These are phyloP conservation scores for Antheraea assamensis DNA, from an alignment of 2,888 invertebrate genomes.

Conservation along the genomic window DNA sequence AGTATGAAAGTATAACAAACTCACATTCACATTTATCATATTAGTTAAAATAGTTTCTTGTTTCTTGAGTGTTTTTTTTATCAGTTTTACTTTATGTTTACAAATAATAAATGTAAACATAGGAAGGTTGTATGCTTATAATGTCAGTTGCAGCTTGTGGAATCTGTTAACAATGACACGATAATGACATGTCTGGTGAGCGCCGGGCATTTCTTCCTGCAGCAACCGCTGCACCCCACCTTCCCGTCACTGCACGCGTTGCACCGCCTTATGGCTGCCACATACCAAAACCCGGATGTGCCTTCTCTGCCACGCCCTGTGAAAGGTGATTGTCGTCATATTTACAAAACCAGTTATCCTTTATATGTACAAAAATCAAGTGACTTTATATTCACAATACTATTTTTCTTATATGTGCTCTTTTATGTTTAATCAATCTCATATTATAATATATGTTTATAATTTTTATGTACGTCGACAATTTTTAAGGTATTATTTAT, in stretches of 20 bases:
- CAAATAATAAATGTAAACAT: conserved; percentile 19
- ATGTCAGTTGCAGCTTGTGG: conserved; percentile 88
- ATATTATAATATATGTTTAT: too few relatives aligned
- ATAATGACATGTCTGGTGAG: conserved; percentile 93
- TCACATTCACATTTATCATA: too few relatives aligned
- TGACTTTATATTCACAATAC: background rate
- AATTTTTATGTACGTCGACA: too few relatives aligned
- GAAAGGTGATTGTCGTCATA: conserved; percentile 79
- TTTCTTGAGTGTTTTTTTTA: background rate
- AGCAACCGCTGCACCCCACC: conserved; percentile 97
- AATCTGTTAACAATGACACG: conserved; percentile 96
- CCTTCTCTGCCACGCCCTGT: conserved; percentile 91
- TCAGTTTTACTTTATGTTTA: background rate
- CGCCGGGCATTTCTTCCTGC: conserved; percentile 95
- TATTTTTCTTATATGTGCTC: background rate
- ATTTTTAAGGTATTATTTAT: too few relatives aligned
- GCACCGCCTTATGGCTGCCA: conserved; percentile 90
- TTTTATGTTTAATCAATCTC: background rate
- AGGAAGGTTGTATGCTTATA: conserved; percentile 47
- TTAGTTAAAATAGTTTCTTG: too few relatives aligned
- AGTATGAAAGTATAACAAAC: too few relatives aligned
- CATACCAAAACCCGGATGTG: conserved; percentile 90
- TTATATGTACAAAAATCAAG: background rate
- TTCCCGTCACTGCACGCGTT: conserved; percentile 92
- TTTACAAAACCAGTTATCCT: conserved; percentile 17